Base-by-base conservation (phyloP, 2,797 vertebrate species). In the Octomys mimax region DNA sequence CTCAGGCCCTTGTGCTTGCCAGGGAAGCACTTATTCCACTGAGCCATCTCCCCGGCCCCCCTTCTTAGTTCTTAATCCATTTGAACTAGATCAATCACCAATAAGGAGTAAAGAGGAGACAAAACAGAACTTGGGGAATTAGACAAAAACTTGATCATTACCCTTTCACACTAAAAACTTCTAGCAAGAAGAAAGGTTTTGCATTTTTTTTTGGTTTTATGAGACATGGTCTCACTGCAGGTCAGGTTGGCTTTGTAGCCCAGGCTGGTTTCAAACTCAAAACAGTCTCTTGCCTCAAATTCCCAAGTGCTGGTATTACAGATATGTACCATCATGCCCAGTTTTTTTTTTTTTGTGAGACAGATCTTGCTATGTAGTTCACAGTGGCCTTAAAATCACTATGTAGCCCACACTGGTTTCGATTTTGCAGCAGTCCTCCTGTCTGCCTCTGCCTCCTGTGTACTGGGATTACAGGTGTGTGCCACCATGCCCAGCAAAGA, bases 1-100 rank as follows among this genome's bases (percentile, higher is more conserved):
- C 42, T 42, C 42, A 42, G 42, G 42, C 4, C 42, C 42, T 42
- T 42, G 42, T 5, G 42, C 42, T 42, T 42, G 42, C 42, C 42
- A 4, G 42, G 42, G 4, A 42, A 6, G 42, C 42, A 42, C 39
- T 42, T 42, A 42, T 42, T 2, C 39, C 39, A 42, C 42, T 42
- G 42, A 42, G 42, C 42, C 5, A 42, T 42, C 42, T 42, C 42
- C 42, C 42, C 5, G 5, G 42, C 3, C 80, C n/a, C 36, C 62
- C 77, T 96, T 95, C 57, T 33, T 39, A 95, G 61, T 5, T 92
- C 42, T 73, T 71, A 93, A 36, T 90, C 87, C 82, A 90, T 81
- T 78, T 18, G 33, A 95, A 49, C 84, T 87, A 75, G 46, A 88
- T 62, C 64, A 54, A 31, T 28, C 75, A 95, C 82, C 92, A 94